These are phyloP conservation scores for Actinostola sp. DNA, from an alignment of 92 coral and sea anemone species.

Conservation along the genomic window DNA sequence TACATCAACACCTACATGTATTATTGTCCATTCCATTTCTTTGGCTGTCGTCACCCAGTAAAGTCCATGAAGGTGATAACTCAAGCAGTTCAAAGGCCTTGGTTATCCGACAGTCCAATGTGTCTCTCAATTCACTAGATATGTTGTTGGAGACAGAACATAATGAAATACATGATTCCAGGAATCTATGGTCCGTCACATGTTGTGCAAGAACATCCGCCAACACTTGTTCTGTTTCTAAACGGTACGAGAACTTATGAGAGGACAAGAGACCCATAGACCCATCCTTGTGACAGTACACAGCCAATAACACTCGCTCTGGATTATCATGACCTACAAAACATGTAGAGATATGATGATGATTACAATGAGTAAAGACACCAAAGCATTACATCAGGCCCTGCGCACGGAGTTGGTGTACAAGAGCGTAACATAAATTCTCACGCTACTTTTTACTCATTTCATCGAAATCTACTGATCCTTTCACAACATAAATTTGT, in stretches of 20 bases:
- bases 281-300: slow-evolving; percentile 65
- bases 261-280: slow-evolving; percentile 67
- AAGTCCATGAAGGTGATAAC: slow-evolving; percentile 77
- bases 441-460: too few species aligned
- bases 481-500: too few species aligned
- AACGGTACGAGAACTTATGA: slow-evolving; percentile 64
- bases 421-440: too few species aligned
- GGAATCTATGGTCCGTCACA: slow-evolving; percentile 57
- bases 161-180: slow-evolving; percentile 67
- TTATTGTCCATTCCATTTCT: slow-evolving; percentile 50
- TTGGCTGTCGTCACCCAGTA: slow-evolving; percentile 57
- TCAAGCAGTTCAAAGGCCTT: slow-evolving; percentile 82
- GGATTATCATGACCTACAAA: slow-evolving; percentile 75
- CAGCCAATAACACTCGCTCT: slow-evolving; percentile 73
- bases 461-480: too few species aligned
- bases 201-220: slow-evolving; percentile 75
- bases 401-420: too few species aligned
- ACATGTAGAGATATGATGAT: too few species aligned
- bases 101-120: slow-evolving; percentile 72
- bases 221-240: slow-evolving; percentile 76
- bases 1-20: too few species aligned
- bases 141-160: slow-evolving; percentile 57
- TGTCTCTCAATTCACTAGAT: slow-evolving; percentile 63
- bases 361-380: background rate
- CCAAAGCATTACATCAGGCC: background rate